A percentile compares a stretch with the other conserved stretches of the same genome.
Conservation (phyloP, 1,140 invertebrate species). For the Mylabris phalerata region DNA sequence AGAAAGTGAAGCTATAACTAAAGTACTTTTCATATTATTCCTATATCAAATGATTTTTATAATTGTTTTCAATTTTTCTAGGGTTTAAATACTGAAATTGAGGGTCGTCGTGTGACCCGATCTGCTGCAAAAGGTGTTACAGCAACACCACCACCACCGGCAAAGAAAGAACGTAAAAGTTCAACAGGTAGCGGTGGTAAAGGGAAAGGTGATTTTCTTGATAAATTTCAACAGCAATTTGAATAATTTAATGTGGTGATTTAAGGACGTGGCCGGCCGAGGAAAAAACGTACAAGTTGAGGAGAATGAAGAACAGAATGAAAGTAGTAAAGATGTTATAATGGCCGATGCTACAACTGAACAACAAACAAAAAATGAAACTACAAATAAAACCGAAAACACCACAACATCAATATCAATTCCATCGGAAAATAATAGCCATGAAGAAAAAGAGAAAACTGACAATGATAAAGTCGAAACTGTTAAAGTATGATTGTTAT, state of each 20-base stretch:
- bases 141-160: slow-evolving; percentile 41
- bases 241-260: slow-evolving; percentile 1
- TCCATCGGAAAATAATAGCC: slow-evolving; percentile 34
- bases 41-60: neutral
- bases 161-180: slow-evolving; percentile 42
- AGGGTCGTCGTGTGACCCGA: slow-evolving; percentile 42
- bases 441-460: slow-evolving; percentile 37
- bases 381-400: slow-evolving; percentile 27
- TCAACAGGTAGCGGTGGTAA: slow-evolving; percentile 20
- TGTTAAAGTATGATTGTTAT: slow-evolving; percentile 22
- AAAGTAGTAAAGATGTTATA: slow-evolving; percentile 23
- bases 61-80: slow-evolving; percentile 20
- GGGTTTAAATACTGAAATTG: slow-evolving; percentile 38
- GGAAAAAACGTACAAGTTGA: slow-evolving; percentile 21
- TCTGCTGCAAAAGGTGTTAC: slow-evolving; percentile 42
- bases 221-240: slow-evolving; percentile 3
- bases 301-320: slow-evolving; percentile 33
- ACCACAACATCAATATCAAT: neutral
- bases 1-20: slow-evolving; percentile 40
- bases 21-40: slow-evolving; percentile 26
- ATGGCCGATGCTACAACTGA: slow-evolving; percentile 23
- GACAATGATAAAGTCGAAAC: slow-evolving; percentile 38
- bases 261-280: slow-evolving; percentile 27
- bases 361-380: slow-evolving; percentile 26
- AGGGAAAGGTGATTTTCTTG: slow-evolving; percentile 16